These are phyloP conservation scores for silkworm (Bombyx mori) DNA, from an alignment of 1,140 invertebrate genomes.

Conservation along the genomic window DNA sequence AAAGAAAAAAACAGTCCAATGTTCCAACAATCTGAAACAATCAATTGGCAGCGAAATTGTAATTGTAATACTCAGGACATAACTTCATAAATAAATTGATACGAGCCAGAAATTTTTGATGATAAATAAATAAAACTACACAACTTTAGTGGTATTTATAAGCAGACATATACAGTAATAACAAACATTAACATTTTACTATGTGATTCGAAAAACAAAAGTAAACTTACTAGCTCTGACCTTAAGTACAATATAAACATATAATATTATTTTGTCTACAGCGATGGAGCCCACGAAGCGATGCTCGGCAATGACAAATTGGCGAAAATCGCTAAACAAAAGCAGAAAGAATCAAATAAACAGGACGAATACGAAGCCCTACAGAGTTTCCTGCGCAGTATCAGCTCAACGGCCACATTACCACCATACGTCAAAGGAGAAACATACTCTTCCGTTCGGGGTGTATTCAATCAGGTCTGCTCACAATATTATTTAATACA, in stretches of 20 bases:
- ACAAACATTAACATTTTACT: not conserved
- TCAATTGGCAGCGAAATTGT: no score
- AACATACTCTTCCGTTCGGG: constrained; percentile 52
- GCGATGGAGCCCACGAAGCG: constrained; percentile 60
- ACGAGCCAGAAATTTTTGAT: no score
- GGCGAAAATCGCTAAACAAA: constrained; percentile 26
- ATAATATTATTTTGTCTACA: constrained; percentile 20
- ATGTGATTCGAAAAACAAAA: not conserved
- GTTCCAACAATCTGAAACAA: no score
- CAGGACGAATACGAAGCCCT: constrained; percentile 62
- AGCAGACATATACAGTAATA: not conserved
- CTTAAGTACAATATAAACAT: not conserved
- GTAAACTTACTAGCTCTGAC: no score
- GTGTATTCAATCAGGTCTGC: constrained; percentile 62
- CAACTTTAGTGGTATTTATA: not conserved
- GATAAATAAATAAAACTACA: no score
- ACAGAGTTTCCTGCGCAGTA: constrained; percentile 60
- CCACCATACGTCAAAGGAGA: constrained; percentile 62
- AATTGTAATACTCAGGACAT: no score
- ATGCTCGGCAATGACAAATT: constrained; percentile 45
- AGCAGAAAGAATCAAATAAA: constrained; percentile 29
- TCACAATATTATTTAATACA: no score
- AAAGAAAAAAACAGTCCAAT: no score
- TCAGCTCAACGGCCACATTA: constrained; percentile 64
- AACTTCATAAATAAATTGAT: no score